These are phyloP conservation scores for Microhierax caerulescens DNA, from an alignment of 2,797 vertebrate species.

Conservation along the genomic window DNA sequence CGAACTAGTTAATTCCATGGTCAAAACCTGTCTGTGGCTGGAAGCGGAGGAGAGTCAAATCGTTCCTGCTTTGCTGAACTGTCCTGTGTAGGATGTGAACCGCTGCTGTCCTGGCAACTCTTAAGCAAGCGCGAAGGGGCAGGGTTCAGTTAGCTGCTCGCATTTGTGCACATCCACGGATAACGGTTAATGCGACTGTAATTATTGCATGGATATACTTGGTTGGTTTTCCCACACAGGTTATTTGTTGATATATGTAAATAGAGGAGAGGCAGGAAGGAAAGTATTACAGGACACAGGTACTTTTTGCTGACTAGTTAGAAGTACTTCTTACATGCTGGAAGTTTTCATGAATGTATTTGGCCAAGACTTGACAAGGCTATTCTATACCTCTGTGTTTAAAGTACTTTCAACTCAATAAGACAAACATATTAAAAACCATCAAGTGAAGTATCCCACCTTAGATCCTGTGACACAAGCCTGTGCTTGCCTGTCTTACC, in stretches of 20 bases:
- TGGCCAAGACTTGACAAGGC: not conserved
- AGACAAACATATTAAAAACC: not conserved
- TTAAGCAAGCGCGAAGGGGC: not conserved
- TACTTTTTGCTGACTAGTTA: not conserved
- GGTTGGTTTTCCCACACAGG: not conserved
- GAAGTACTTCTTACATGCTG: not conserved
- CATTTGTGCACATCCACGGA: not conserved
- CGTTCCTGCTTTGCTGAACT: constrained; percentile 9
- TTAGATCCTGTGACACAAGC: not conserved
- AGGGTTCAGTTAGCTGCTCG: not conserved
- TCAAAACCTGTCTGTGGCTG: not conserved
- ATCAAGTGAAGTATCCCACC: not conserved
- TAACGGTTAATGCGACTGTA: not conserved
- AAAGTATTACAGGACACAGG: not conserved
- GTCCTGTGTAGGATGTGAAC: not conserved
- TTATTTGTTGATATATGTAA: not conserved
- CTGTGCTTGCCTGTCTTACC: not conserved
- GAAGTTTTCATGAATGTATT: not conserved
- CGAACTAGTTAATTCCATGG: not conserved
- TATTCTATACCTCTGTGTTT: not conserved
- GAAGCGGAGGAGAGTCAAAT: not conserved
- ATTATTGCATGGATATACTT: not conserved
- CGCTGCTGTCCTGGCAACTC: accelerated
- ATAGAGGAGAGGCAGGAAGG: not conserved
- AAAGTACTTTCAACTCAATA: not conserved